Conservation (phyloP, 2,888 invertebrate species). For the Sphinx pinastri region DNA sequence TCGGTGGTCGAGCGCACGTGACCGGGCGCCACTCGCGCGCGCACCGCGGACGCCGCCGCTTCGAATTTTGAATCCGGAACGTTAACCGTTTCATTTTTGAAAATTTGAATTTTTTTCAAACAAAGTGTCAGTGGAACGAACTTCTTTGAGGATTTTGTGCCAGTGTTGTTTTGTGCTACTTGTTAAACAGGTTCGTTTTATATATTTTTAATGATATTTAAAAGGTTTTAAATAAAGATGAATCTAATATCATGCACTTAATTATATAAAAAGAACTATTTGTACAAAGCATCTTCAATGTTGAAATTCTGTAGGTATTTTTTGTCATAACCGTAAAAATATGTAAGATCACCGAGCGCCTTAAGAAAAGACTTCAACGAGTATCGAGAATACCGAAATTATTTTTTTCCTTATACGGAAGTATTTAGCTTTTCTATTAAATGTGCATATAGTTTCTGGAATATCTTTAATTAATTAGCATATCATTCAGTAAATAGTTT, state of each 20-base stretch:
- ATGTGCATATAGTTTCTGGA: neutral
- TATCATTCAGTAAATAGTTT: too few species aligned
- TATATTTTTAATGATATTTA: neutral
- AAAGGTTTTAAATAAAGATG: neutral
- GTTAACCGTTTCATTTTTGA: constrained; percentile 62
- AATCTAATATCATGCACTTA: neutral
- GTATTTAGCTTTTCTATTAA: neutral
- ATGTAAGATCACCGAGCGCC: constrained; percentile 29
- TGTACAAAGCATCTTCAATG: neutral
- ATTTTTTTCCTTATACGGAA: neutral
- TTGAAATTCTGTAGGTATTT: neutral
- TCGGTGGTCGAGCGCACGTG: constrained; percentile 66
- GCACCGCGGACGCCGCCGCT: constrained; percentile 75
- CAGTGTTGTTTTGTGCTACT: constrained; percentile 57
- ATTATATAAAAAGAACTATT: neutral
- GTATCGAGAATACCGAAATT: neutral
- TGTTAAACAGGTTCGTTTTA: constrained; percentile 56
- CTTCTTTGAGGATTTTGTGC: constrained; percentile 76
- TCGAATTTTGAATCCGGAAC: constrained; percentile 64
- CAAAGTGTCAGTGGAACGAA: constrained; percentile 72
- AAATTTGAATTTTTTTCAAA: constrained; percentile 51
- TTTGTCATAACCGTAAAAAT: neutral
- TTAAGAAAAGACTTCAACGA: constrained; percentile 75
- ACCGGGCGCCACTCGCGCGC: constrained; percentile 79
- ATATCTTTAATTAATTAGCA: neutral